Base-by-base conservation (phyloP, 1,140 invertebrate genomes). In the Rhopalosiphum maidis region DNA sequence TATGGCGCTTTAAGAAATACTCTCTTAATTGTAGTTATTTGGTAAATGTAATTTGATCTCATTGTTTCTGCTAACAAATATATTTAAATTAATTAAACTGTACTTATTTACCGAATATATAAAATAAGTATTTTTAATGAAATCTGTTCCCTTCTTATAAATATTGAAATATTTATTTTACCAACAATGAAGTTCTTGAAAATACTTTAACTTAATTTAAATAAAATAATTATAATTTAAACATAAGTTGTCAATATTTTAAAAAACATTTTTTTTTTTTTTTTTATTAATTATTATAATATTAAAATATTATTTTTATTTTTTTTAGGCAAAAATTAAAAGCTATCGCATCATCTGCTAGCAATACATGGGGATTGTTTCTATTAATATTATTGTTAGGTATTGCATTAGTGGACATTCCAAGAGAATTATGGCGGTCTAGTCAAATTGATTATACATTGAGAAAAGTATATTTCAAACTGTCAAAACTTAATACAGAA, bases 281-380 rank as follows among this genome's bases (percentile, higher is more conserved):
- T 46, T 30, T 9, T 60, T 68, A 68, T 68, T 68, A 30, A 30
- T 82, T 23, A 37, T 22, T 35, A 87, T 37, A 37, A 37, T 37
- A 89, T 88, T 54, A 54, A 88, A 51, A 51, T 89, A 89, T 85
- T 87, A 23, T 95, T 94, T 94, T 88, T 87, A 93, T 95, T 95
- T 77, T 7, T 77, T 77, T 93, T 95, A 98, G 97, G 94, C 97
- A 97, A 94, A 98, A 99, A 95, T 96, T 99, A 25, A 99, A 99
- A 96, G 97, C 98, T 0, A 99, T 99, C 94, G 98, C 99, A 86
- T 98, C 99, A n/a, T 99, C 99, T 30, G 99, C 99, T 22, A 99
- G 98, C 94, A 99, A 99, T 95, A 99, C 99, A 0, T 99, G 99
- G 99, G 99, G 99, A 93, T 96, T 99, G 55, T 99, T 99, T 95